Evolutionary conservation across 2,113 vertebrate genomes (phyloP), one percentile per base, ranked within the genome.

Genomic region (Datnioides undecimradiatus): DNA sequence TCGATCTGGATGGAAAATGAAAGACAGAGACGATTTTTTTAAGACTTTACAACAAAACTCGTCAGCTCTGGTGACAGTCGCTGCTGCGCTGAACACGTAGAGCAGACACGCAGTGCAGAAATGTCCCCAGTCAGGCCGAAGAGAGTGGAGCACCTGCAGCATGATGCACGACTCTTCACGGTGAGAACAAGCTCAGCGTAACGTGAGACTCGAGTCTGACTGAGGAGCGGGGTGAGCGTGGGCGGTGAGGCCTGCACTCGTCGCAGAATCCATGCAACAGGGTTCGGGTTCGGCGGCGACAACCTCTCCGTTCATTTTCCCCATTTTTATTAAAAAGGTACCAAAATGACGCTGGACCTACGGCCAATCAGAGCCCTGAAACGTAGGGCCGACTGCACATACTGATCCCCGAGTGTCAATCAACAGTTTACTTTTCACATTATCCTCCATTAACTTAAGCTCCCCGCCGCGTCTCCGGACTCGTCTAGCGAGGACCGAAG

Each of bases 1-100:
- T 14, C 8, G 13, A 45, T 80, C 59, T 57, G 55, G 52, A 71
- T 48, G 4, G 25, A 52, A 75, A 79, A 81, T 46, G 72, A 74
- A 81, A 51, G 25, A 31, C 65, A 66, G 25, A 14, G 8, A 57
- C 29, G 45, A 4, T 41, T 66, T 54, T n/a, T 23, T 76, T 76
- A 82, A 87, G 64, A 80, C 76, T 54, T 63, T 1, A 33, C 21
- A 25, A 36, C 13, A n/a, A 1, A n/a, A 14, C 8, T 38, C n/a
- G n/a, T n/a, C n/a, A n/a, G n/a, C n/a, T n/a, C n/a, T n/a, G n/a
- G n/a, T n/a, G n/a, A n/a, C n/a, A n/a, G n/a, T n/a, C n/a, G n/a
- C n/a, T n/a, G n/a, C n/a, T n/a, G n/a, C n/a, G n/a, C n/a, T n/a
- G n/a, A n/a, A n/a, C n/a, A n/a, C n/a, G n/a, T n/a, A n/a, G n/a